phyloP scores from a whole-genome alignment of 2,888 invertebrate genomes.

The Dynastes tityus region DNA sequence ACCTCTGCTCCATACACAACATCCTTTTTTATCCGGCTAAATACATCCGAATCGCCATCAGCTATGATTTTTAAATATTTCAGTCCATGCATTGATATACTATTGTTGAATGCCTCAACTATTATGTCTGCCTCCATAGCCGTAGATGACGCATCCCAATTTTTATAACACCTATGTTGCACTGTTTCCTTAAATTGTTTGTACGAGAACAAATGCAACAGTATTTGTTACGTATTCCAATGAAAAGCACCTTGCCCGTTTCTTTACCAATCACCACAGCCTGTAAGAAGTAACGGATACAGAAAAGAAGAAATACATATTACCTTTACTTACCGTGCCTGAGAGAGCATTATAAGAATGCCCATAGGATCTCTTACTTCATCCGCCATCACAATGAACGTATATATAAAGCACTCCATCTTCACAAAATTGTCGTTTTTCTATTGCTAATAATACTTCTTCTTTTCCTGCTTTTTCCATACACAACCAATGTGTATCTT shows the following conservation, averaged over 20 bases:
- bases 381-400: slow-evolving; percentile 48
- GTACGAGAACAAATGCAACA: slow-evolving; percentile 60
- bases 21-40: slow-evolving; percentile 57
- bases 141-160: slow-evolving; percentile 61
- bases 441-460: slow-evolving; percentile 18
- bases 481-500: slow-evolving; percentile 19
- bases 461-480: slow-evolving; percentile 39
- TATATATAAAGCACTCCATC: slow-evolving; percentile 44
- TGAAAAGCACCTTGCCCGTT: slow-evolving; percentile 59
- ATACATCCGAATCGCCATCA: slow-evolving; percentile 66
- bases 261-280: slow-evolving; percentile 54
- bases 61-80: slow-evolving; percentile 61
- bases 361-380: slow-evolving; percentile 49
- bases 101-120: slow-evolving; percentile 61
- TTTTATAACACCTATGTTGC: neutral
- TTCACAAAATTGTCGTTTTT: slow-evolving; percentile 1
- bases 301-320: too few species aligned
- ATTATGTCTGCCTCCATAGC: slow-evolving; percentile 65
- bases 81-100: slow-evolving; percentile 60
- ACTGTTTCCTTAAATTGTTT: slow-evolving; percentile 51
- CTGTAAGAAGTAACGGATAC: slow-evolving; percentile 29
- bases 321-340: slow-evolving; percentile 1
- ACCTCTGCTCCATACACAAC: slow-evolving; percentile 58
- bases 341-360: slow-evolving; percentile 35
- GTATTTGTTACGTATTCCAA: slow-evolving; percentile 63